Conservation (phyloP, 2,797 vertebrate species). For the Chelonia mydas region DNA sequence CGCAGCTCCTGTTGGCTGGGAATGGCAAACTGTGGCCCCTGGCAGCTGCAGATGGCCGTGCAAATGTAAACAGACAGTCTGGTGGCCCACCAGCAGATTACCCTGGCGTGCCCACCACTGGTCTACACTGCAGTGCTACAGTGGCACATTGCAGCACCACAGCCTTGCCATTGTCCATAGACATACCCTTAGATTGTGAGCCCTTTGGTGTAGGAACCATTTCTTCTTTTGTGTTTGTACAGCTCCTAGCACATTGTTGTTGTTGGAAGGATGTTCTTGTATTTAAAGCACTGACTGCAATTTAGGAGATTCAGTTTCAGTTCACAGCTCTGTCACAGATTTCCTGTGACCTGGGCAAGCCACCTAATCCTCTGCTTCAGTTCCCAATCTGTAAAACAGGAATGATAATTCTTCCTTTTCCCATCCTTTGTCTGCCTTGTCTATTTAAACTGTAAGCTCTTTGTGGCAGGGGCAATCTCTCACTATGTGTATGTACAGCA, state of each 20-base stretch:
- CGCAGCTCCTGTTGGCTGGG: too few species aligned
- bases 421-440: too few species aligned
- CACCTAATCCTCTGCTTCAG: background rate
- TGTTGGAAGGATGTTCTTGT: background rate
- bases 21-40: too few species aligned
- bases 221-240: background rate
- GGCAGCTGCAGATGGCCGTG: too few species aligned
- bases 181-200: background rate
- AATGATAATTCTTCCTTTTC: background rate
- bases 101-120: too few species aligned
- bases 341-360: background rate
- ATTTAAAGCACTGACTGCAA: background rate
- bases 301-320: background rate
- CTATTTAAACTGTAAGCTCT: background rate
- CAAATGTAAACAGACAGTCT: too few species aligned
- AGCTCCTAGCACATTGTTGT: too few species aligned
- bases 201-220: fast-evolving
- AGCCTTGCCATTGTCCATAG: too few species aligned
- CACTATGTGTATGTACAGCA: background rate
- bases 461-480: background rate
- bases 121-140: too few species aligned
- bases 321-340: background rate
- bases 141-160: too few species aligned
- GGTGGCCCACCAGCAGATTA: too few species aligned
- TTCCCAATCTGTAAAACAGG: background rate